A percentile compares a stretch with the other conserved stretches of the same genome.
These are phyloP conservation scores for Mythimna pallens DNA, from an alignment of 2,888 invertebrate species.

Conservation along the genomic window DNA sequence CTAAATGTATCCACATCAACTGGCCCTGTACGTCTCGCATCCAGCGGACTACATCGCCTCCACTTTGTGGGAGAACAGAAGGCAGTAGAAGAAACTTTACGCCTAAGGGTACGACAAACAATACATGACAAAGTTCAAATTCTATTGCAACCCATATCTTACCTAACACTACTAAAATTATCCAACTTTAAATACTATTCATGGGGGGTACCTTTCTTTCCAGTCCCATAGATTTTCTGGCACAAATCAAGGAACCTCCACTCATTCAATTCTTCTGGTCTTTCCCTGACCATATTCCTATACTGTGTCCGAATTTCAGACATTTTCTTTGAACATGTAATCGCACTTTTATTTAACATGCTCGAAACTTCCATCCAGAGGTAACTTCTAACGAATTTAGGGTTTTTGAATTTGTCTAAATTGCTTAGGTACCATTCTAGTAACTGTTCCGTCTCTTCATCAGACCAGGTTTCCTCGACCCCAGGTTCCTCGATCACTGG, in stretches of 20 bases:
- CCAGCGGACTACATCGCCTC: no score
- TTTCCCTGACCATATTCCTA: slow-evolving; percentile 81
- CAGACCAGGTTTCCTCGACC: slow-evolving; percentile 76
- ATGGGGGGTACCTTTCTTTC: slow-evolving; percentile 72
- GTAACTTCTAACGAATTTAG: slow-evolving; percentile 82
- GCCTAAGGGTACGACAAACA: no score
- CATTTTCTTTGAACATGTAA: slow-evolving; percentile 86
- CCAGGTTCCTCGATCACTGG: slow-evolving; percentile 62
- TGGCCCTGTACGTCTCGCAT: no score
- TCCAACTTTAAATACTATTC: slow-evolving; percentile 20
- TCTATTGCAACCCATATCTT: neutral
- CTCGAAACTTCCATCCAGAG: slow-evolving; percentile 84
- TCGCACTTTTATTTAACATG: slow-evolving; percentile 79
- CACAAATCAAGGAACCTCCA: slow-evolving; percentile 85
- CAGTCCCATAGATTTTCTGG: slow-evolving; percentile 87
- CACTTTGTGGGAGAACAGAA: no score
- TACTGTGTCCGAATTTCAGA: slow-evolving; percentile 83
- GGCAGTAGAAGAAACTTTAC: no score
- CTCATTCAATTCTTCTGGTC: slow-evolving; percentile 71
- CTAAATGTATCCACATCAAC: no score
- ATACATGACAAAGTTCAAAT: no score
- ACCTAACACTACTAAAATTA: neutral
- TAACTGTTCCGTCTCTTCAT: slow-evolving; percentile 79
- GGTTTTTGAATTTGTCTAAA: slow-evolving; percentile 86
- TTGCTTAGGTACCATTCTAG: slow-evolving; percentile 84